A percentile compares a stretch with the other conserved stretches of the same genome.
Conservation (phyloP, 2,113 vertebrate genomes). For the Dipodomys spectabilis region DNA sequence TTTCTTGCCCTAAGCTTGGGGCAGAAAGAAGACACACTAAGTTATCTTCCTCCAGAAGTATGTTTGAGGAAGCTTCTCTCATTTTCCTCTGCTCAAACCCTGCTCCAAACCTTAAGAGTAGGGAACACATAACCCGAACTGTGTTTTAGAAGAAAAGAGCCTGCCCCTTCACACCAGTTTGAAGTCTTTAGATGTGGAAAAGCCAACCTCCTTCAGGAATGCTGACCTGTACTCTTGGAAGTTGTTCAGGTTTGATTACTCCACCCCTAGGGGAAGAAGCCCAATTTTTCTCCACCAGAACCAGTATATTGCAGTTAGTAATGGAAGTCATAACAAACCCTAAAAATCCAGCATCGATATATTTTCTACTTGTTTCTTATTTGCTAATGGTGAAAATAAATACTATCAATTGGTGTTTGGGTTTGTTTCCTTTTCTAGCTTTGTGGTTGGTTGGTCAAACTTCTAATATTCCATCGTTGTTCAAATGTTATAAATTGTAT, state of each 20-base stretch:
- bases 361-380: constrained; percentile 63
- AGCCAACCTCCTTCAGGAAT: constrained; percentile 28
- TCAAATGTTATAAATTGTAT: constrained; percentile 75
- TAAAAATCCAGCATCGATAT: constrained; percentile 54
- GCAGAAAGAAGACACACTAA: constrained; percentile 17
- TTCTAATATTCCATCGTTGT: constrained; percentile 79
- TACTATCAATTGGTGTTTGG: background rate
- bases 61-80: constrained; percentile 19
- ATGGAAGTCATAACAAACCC: constrained; percentile 28
- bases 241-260: constrained; percentile 40
- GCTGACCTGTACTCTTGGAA: constrained; percentile 46
- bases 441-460: constrained; percentile 82
- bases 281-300: constrained; percentile 48
- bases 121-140: constrained; percentile 19
- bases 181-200: constrained; percentile 47
- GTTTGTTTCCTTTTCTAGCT: constrained; percentile 74
- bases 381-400: constrained; percentile 61
- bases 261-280: background rate
- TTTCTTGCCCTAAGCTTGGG: constrained; percentile 33
- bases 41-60: background rate
- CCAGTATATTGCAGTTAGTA: background rate
- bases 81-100: constrained; percentile 18
- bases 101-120: background rate
- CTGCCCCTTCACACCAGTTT: constrained; percentile 20
- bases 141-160: constrained; percentile 10